Conservation (phyloP, 2,888 invertebrate species). For the Idaea biselata region DNA sequence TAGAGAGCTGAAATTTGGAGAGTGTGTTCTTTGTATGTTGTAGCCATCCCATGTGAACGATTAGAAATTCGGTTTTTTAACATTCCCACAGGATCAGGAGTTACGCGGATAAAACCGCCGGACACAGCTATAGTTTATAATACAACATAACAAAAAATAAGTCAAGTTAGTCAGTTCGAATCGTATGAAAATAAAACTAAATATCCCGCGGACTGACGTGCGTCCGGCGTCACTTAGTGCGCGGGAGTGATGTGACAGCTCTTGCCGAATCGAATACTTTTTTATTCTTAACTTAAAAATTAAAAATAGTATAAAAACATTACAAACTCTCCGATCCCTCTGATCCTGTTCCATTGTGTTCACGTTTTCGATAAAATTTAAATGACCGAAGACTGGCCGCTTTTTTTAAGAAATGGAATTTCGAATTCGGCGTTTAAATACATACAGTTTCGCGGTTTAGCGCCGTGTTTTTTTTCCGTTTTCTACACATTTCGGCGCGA, state of each 20-base stretch:
- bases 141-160: conserved; percentile 66
- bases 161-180: conserved; percentile 65
- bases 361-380: conserved; percentile 79
- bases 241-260: conserved; percentile 80
- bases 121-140: conserved; percentile 60
- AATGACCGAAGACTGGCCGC: conserved; percentile 68
- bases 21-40: too few relatives aligned
- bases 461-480: conserved; percentile 81
- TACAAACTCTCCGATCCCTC: conserved; percentile 62
- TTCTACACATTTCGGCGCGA: conserved; percentile 74
- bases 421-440: conserved; percentile 78
- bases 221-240: conserved; percentile 81
- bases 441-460: conserved; percentile 79
- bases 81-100: too few relatives aligned
- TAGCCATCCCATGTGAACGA: too few relatives aligned
- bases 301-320: conserved; percentile 66
- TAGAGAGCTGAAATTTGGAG: too few relatives aligned
- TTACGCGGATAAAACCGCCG: conserved; percentile 15
- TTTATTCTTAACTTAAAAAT: conserved; percentile 65
- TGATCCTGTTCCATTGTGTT: conserved; percentile 80
- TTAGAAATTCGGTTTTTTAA: too few relatives aligned
- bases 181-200: conserved; percentile 76
- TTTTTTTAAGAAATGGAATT: conserved; percentile 70
- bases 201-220: conserved; percentile 73
- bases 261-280: conserved; percentile 76